A percentile compares a stretch with the other conserved stretches of the same genome.
These are phyloP conservation scores for Lates japonicus DNA, from an alignment of 2,797 vertebrate species.

Conservation along the genomic window DNA sequence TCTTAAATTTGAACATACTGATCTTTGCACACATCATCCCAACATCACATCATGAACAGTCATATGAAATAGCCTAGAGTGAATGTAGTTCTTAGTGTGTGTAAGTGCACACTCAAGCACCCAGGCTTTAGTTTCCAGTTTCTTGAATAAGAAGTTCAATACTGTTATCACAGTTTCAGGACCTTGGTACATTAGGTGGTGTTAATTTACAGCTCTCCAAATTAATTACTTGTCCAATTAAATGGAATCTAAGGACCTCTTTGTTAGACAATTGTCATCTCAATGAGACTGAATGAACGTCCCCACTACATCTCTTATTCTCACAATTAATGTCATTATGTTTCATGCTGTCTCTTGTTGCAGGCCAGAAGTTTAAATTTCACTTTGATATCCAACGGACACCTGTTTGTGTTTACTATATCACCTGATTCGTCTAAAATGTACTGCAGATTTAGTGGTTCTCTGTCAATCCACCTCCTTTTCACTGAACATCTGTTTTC, in stretches of 20 bases:
- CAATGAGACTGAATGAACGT: conserved; percentile 1
- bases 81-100: not conserved
- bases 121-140: conserved; percentile 21
- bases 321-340: conserved; percentile 65
- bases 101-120: no score
- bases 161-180: not conserved
- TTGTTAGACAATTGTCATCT: not conserved
- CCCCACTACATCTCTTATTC: conserved; percentile 30
- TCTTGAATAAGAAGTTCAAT: not conserved
- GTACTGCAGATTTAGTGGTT: not conserved
- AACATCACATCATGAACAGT: conserved; percentile 36
- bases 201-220: not conserved
- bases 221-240: not conserved
- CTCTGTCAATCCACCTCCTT: not conserved
- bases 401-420: conserved; percentile 8
- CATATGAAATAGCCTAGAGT: conserved; percentile 50
- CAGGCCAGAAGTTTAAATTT: conserved; percentile 63
- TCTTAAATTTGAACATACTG: not conserved
- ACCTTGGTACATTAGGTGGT: not conserved
- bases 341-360: conserved; percentile 54
- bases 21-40: conserved; percentile 5
- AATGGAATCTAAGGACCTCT: not conserved
- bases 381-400: conserved; percentile 48
- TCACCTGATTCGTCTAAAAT: not conserved
- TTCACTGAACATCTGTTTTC: not conserved